Conservation (phyloP, 2,113 vertebrate species). For the Thryonomys swinderianus region DNA sequence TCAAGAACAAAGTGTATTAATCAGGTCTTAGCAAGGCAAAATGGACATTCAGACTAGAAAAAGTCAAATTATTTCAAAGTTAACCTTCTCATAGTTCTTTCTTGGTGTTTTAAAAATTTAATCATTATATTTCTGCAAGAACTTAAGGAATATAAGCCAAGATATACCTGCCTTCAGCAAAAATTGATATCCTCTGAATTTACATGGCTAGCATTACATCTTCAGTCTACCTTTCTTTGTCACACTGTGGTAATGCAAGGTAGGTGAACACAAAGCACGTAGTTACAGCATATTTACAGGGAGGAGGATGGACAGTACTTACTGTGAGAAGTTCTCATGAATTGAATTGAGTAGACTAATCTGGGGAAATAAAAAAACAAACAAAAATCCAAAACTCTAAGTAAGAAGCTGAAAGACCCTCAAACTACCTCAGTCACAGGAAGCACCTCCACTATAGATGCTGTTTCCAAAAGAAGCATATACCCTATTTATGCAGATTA, state of each 20-base stretch:
- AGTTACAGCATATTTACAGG: accelerated
- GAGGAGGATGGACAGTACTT: constrained; percentile 82
- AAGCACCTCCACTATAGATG: not conserved
- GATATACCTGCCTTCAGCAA: not conserved
- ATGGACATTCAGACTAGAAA: not conserved
- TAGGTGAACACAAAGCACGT: accelerated
- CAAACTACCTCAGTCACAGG: too few species aligned
- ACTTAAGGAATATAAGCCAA: not conserved
- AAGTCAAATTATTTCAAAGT: not conserved
- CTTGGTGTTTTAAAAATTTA: constrained; percentile 28
- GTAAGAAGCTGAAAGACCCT: not conserved
- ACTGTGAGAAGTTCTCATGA: constrained; percentile 99
- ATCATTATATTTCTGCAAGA: not conserved
- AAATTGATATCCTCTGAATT: not conserved
- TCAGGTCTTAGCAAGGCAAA: constrained; percentile 24
- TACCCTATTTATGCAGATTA: not conserved
- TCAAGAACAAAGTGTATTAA: not conserved
- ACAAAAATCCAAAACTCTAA: not conserved
- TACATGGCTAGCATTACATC: not conserved
- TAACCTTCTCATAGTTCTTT: not conserved
- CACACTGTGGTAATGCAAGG: not conserved
- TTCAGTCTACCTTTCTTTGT: not conserved
- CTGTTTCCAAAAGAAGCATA: not conserved
- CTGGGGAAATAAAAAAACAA: constrained; percentile 80
- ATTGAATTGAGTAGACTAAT: constrained; percentile 98